Evolutionary conservation across 2,113 vertebrate genomes (phyloP).

Genomic region (Dasyurus viverrinus): DNA sequence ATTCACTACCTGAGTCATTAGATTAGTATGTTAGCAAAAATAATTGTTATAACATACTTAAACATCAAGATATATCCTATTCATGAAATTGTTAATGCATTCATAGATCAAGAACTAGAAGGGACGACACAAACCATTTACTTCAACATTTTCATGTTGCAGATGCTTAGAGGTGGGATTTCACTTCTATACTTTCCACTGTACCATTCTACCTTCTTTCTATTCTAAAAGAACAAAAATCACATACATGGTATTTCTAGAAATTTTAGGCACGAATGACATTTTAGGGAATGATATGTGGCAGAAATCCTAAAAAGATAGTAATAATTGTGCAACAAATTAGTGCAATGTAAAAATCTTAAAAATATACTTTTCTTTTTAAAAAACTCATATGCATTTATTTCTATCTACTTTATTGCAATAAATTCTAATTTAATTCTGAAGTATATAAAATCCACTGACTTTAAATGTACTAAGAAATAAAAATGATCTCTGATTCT

Average conservation of each 20-base stretch:
- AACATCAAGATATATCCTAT: not conserved
- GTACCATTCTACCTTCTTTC: not conserved
- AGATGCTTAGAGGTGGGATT: not conserved
- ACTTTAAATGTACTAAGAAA: not conserved
- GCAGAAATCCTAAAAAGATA: constrained; percentile 2
- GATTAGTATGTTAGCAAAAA: not conserved
- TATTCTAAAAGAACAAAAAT: constrained; percentile 7
- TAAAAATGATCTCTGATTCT: not conserved
- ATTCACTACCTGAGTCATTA: not conserved
- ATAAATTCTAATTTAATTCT: constrained; percentile 22
- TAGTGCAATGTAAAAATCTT: not conserved
- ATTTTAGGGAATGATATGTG: constrained; percentile 35
- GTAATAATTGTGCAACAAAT: not conserved
- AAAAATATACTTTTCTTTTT: not conserved
- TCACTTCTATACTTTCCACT: not conserved
- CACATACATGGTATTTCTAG: constrained; percentile 16
- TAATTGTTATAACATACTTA: not conserved
- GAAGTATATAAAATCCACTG: not conserved
- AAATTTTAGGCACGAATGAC: constrained; percentile 36
- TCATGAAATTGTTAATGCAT: not conserved
- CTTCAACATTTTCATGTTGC: not conserved
- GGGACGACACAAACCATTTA: not conserved
- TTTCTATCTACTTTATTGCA: not conserved
- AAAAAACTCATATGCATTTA: not conserved
- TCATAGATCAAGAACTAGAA: not conserved